These are phyloP conservation scores for Streptopelia turtur DNA, from an alignment of 2,797 vertebrate genomes.

Conservation along the genomic window DNA sequence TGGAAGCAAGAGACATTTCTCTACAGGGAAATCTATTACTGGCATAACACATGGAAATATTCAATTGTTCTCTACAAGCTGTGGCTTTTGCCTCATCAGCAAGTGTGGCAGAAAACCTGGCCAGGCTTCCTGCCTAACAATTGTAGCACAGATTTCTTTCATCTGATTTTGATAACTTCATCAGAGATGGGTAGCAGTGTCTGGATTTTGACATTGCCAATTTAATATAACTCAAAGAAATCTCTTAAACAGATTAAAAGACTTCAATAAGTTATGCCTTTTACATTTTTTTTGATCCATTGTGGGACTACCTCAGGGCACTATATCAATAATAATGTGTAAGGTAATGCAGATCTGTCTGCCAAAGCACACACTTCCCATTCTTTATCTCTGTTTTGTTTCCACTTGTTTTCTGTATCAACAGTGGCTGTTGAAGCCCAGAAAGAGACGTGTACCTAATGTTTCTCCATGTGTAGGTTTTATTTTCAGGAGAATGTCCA, in stretches of 20 bases:
- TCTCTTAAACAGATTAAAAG: conserved; percentile 14
- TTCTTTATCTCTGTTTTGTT: not conserved
- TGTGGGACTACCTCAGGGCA: not conserved
- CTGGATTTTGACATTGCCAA: not conserved
- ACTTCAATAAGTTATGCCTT: not conserved
- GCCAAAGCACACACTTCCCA: not conserved
- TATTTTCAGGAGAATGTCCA: not conserved
- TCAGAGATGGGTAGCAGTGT: not conserved
- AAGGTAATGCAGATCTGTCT: not conserved
- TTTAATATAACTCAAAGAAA: not conserved
- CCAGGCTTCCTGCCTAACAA: conserved; percentile 12
- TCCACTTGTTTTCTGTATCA: not conserved
- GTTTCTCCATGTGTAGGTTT: not conserved
- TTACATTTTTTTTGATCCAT: not conserved
- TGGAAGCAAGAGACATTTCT: conserved; percentile 30
- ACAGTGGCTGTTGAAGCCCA: not conserved
- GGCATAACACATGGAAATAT: conserved; percentile 33
- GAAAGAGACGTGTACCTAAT: not conserved
- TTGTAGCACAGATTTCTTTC: not conserved
- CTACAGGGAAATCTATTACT: conserved; percentile 33
- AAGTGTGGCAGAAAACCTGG: conserved; percentile 29
- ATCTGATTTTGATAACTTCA: not conserved
- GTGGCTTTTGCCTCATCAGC: conserved; percentile 34
- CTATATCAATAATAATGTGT: not conserved
- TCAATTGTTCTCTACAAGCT: conserved; percentile 29